A percentile compares a stretch with the other conserved stretches of the same genome.
Evolutionary conservation across 2,797 vertebrate species (phyloP).

Genomic region (Aldrovandia affinis): DNA sequence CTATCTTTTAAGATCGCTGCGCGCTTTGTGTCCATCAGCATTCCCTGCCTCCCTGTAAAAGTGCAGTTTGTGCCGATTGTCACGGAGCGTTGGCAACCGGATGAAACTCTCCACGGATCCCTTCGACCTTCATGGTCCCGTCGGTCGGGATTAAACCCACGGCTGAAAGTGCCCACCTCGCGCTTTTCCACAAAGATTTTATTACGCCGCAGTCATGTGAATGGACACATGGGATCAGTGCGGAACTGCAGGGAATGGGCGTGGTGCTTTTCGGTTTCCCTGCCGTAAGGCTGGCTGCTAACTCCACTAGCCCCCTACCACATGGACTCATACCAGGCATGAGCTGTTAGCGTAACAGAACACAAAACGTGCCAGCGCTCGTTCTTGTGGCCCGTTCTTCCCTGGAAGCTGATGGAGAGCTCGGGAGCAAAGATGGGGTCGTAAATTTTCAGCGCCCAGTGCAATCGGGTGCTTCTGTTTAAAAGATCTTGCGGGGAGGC

Average conservation of each 20-base stretch:
- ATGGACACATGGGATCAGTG: not conserved
- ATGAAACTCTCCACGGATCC: not conserved
- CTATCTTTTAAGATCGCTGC: not conserved
- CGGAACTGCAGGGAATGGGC: not conserved
- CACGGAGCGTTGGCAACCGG: not conserved
- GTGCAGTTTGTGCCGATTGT: conserved; percentile 2
- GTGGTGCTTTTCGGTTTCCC: not conserved
- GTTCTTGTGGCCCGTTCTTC: not conserved
- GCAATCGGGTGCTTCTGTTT: not conserved
- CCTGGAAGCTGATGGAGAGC: not conserved
- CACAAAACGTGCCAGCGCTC: not conserved
- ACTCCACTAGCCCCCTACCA: not conserved
- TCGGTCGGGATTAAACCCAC: not conserved
- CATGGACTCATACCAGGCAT: not conserved
- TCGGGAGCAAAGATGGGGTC: not conserved
- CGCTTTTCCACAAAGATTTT: not conserved
- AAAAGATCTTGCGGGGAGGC: not conserved
- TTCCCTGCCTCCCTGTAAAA: not conserved
- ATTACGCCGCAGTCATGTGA: not conserved
- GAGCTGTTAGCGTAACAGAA: not conserved
- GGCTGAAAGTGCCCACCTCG: not conserved
- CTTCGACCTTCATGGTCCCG: not conserved
- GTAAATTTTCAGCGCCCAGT: not conserved
- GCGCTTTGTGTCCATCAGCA: not conserved
- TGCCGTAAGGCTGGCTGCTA: not conserved